Percentiles rank a stretch among this genome's conserved stretches.
These are phyloP conservation scores for Notarius lentiginosus DNA, from an alignment of 2,113 vertebrate genomes.

Conservation along the genomic window DNA sequence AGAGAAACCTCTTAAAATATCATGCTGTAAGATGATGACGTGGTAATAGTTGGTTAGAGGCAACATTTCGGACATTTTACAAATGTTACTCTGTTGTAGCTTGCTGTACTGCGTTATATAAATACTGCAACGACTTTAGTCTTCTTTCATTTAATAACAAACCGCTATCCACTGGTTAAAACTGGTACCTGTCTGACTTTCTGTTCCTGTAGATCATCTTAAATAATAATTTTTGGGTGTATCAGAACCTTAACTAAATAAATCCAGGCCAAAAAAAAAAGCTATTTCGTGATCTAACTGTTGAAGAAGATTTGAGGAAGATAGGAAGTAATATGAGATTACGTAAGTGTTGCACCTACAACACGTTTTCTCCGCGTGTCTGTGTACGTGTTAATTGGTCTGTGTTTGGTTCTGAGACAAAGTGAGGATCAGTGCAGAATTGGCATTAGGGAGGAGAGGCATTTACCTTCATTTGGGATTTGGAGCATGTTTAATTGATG, in stretches of 20 bases:
- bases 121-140: neutral
- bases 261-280: neutral
- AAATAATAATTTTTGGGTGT: neutral
- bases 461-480: conserved; percentile 45
- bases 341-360: neutral
- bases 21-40: no score
- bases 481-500: conserved; percentile 54
- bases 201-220: neutral
- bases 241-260: neutral
- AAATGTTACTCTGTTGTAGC: neutral
- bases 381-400: neutral
- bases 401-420: conserved; percentile 7
- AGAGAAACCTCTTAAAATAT: neutral
- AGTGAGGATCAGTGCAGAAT: conserved; percentile 10
- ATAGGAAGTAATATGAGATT: neutral
- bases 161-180: neutral
- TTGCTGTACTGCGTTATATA: neutral
- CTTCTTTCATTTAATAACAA: neutral
- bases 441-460: neutral
- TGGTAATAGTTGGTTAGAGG: neutral
- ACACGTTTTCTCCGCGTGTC: neutral
- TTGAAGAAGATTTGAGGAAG: neutral
- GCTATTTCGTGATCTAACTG: neutral
- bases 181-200: neutral
- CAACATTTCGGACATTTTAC: neutral